phyloP scores from a whole-genome alignment of 92 coral and sea anemone species.

The Isaurus tuberculatus region DNA sequence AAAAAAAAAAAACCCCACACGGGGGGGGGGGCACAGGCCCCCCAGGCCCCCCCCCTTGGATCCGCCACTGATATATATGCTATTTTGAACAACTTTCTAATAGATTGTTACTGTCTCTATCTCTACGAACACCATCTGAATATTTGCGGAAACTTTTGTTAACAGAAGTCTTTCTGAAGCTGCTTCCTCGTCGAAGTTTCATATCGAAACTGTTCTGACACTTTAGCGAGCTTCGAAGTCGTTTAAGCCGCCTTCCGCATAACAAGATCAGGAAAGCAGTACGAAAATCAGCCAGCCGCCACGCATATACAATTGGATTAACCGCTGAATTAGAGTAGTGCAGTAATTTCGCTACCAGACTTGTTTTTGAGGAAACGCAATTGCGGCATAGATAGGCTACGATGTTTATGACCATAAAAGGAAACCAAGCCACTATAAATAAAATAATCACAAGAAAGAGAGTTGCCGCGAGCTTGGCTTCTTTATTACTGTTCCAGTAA shows the following conservation, averaged over 20 bases:
- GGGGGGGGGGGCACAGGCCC: too few relatives aligned
- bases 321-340: slow-evolving; percentile 76
- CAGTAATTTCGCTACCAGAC: slow-evolving; percentile 61
- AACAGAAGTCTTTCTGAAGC: not conserved
- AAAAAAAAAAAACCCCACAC: too few relatives aligned
- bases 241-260: slow-evolving; percentile 8
- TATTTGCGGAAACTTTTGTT: not conserved
- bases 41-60: too few relatives aligned
- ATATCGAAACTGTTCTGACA: slow-evolving; percentile 33
- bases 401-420: slow-evolving; percentile 71
- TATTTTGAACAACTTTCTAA: not conserved
- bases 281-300: slow-evolving; percentile 66
- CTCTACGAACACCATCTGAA: not conserved
- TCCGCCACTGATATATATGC: too few relatives aligned
- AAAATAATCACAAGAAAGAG: slow-evolving; percentile 57
- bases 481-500: slow-evolving; percentile 61
- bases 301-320: slow-evolving; percentile 66
- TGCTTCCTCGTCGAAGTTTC: slow-evolving; percentile 34
- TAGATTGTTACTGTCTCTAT: slow-evolving; percentile 22
- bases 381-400: slow-evolving; percentile 48
- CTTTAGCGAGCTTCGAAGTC: slow-evolving; percentile 12
- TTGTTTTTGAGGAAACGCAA: slow-evolving; percentile 49
- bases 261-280: slow-evolving; percentile 59
- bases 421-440: slow-evolving; percentile 68
- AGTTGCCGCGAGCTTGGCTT: slow-evolving; percentile 60